A percentile compares a stretch with the other conserved stretches of the same genome.
These are phyloP conservation scores for Muraenolepis orangiensis DNA, from an alignment of 2,797 vertebrate species.

Conservation along the genomic window DNA sequence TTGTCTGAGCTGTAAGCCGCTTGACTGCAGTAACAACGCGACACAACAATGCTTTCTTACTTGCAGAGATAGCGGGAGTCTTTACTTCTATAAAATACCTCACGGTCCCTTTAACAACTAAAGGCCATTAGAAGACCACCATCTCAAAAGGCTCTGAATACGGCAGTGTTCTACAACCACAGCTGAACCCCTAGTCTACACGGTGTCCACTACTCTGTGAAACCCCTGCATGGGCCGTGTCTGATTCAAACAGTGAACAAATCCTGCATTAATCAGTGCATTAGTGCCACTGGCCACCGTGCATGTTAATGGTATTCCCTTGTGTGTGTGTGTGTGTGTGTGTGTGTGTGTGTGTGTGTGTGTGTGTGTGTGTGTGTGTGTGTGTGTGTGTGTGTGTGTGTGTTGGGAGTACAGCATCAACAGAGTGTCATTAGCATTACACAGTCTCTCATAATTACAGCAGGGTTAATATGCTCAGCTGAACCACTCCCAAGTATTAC, in stretches of 20 bases:
- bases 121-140: no score
- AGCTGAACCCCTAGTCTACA: no score
- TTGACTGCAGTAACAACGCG: no score
- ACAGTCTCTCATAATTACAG: slow-evolving; percentile 50
- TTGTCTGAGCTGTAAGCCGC: no score
- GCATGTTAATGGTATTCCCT: not conserved
- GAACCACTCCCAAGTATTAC: slow-evolving; percentile 44
- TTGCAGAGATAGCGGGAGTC: no score
- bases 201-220: no score
- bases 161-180: no score
- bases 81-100: no score
- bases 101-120: no score
- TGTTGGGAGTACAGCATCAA: slow-evolving; percentile 25
- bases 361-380: not conserved
- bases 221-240: not conserved
- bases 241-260: not conserved
- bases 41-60: no score
- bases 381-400: not conserved
- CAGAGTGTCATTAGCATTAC: slow-evolving; percentile 39
- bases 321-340: not conserved
- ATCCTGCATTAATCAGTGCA: not conserved
- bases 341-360: slow-evolving; percentile 10
- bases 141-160: no score
- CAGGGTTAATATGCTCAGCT: slow-evolving; percentile 46
- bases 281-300: not conserved